These are phyloP conservation scores for Drosophila melanica DNA, from an alignment of 1,140 invertebrate species.

Conservation along the genomic window DNA sequence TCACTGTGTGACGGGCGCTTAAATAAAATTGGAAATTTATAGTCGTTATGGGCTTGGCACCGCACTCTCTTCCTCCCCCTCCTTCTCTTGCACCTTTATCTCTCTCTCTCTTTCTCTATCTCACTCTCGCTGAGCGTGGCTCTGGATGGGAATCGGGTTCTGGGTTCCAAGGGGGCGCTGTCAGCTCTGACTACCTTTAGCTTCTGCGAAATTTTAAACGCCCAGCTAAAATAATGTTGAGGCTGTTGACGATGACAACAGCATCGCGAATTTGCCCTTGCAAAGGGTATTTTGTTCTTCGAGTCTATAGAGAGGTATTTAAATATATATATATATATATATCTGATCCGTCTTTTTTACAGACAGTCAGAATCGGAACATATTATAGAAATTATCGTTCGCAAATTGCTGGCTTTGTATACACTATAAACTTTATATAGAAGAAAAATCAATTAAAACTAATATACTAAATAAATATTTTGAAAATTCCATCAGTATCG, in stretches of 20 bases:
- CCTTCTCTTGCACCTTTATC: too few relatives aligned
- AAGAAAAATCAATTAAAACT: too few relatives aligned
- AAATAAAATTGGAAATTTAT: conserved; percentile 82
- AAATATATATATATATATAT: too few relatives aligned
- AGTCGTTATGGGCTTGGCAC: conserved; percentile 54
- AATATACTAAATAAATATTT: too few relatives aligned
- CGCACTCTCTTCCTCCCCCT: background rate
- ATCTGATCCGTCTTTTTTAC: too few relatives aligned
- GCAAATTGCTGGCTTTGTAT: too few relatives aligned
- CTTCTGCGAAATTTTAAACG: conserved; percentile 65
- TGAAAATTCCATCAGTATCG: too few relatives aligned
- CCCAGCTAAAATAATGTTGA: conserved; percentile 18
- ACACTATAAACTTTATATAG: too few relatives aligned
- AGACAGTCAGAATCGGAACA: background rate
- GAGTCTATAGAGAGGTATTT: too few relatives aligned
- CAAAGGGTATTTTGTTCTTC: background rate
- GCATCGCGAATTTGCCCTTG: conserved; percentile 37
- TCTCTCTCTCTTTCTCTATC: background rate
- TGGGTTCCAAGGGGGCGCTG: conserved; percentile 22
- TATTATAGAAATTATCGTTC: background rate
- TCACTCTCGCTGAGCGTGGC: background rate
- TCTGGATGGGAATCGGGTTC: conserved; percentile 23
- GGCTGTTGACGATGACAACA: conserved; percentile 33
- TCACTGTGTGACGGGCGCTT: conserved; percentile 46
- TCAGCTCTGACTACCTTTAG: conserved; percentile 56